These are phyloP conservation scores for Hypomesus transpacificus DNA, from an alignment of 2,113 vertebrate genomes.

Conservation along the genomic window DNA sequence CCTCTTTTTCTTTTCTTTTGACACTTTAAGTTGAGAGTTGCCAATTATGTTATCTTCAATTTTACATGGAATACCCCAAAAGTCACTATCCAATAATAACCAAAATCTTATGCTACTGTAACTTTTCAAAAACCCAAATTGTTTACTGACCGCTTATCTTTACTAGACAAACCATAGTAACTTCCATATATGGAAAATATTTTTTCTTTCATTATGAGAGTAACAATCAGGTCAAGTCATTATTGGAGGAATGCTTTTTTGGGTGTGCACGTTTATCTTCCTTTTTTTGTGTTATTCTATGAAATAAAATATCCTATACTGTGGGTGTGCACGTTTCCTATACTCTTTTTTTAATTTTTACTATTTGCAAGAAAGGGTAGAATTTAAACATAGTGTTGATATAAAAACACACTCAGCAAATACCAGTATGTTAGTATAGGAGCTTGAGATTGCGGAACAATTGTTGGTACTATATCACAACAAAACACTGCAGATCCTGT, in stretches of 20 bases:
- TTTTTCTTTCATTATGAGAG: too few relatives aligned
- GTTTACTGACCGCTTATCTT: too few relatives aligned
- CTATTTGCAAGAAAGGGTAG: neutral
- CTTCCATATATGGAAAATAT: too few relatives aligned
- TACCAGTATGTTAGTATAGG: constrained; percentile 34
- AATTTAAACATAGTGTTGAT: constrained; percentile 7
- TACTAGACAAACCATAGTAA: too few relatives aligned
- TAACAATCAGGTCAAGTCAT: too few relatives aligned
- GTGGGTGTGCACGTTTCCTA: too few relatives aligned
- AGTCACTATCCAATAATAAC: too few relatives aligned
- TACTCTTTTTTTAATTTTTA: neutral
- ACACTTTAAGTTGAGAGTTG: constrained; percentile 49
- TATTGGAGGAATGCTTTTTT: too few relatives aligned
- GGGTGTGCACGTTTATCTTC: too few relatives aligned
- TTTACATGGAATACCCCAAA: constrained; percentile 12
- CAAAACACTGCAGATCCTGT: constrained; percentile 47
- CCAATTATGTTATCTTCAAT: constrained; percentile 53
- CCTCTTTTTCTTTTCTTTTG: constrained; percentile 60
- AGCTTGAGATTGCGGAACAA: neutral
- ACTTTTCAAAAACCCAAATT: too few relatives aligned
- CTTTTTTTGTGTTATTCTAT: too few relatives aligned
- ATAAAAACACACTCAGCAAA: constrained; percentile 39
- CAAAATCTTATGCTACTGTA: neutral
- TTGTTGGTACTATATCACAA: constrained; percentile 29
- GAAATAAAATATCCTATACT: neutral